Evolutionary conservation across 2,888 invertebrate species (phyloP), one percentile per base, ranked within the genome.

Genomic region (Hoplodrina blanda): DNA sequence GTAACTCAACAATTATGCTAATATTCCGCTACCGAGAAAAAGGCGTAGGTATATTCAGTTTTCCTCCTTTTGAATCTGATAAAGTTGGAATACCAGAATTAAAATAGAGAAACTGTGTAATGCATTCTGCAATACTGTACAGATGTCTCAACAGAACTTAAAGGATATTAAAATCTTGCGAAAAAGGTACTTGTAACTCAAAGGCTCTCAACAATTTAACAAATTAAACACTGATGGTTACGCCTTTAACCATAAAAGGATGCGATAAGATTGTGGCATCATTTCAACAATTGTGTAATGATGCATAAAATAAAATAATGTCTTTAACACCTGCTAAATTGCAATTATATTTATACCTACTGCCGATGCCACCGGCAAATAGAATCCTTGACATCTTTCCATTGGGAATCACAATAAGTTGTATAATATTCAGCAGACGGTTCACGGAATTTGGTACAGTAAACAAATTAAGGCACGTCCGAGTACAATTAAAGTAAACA

Each of bases 311-410:
- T 81, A 77, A 84, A 85, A 83, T 83, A 80, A 87, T 73, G 69
- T 73, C 76, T 84, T 84, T 82, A 85, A 84, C 85, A 86, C 85
- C 84, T 82, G 83, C 80, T 87, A 81, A 83, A 83, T 81, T 82
- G 73, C 76, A 83, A 80, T 85, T 82, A 78, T 78, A 81, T 80
- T 83, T 81, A 78, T 74, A 73, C 46, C 46, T 46, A 46, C 73
- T 75, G 73, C 74, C 71, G 76, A 74, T 78, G 77, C 74, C 73
- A 65, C 69, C 70, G 61, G 66, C 65, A 70, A 72, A 75, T 75
- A 85, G 70, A 66, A 80, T 62, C 91, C 92, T 91, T 92, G 92
- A 91, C 91, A 91, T 87, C 78, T 87, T 85, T 85, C 63, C 69
- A 65, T 70, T 54, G 67, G 79, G 81, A 85, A 85, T 78, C 79